These are phyloP conservation scores for Conomelus anceps DNA, from an alignment of 2,888 invertebrate species.

Conservation along the genomic window DNA sequence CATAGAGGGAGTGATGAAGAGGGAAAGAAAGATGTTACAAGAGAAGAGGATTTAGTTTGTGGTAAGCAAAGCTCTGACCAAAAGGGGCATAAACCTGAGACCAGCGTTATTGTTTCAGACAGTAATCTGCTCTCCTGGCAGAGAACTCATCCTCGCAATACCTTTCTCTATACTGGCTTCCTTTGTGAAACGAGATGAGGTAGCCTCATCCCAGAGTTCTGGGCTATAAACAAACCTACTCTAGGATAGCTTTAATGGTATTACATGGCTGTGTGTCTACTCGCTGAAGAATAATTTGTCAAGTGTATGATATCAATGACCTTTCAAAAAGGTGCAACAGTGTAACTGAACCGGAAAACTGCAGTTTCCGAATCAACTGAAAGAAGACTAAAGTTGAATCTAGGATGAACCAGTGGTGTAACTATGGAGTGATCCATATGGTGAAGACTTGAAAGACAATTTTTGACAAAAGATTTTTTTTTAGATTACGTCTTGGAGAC, in stretches of 20 bases:
- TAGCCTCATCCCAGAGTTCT: not conserved
- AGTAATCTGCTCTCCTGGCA: not conserved
- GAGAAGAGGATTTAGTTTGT: not conserved
- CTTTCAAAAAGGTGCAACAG: not conserved
- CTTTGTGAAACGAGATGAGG: not conserved
- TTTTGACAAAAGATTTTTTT: too few relatives aligned
- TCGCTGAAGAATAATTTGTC: not conserved
- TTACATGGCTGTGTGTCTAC: not conserved
- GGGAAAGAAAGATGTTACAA: not conserved
- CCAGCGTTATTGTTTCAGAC: not conserved
- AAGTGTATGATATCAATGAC: not conserved
- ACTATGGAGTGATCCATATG: too few relatives aligned
- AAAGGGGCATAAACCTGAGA: not conserved
- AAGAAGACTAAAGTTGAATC: too few relatives aligned
- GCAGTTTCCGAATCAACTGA: too few relatives aligned
- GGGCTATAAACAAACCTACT: not conserved
- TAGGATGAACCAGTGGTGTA: too few relatives aligned
- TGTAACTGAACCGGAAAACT: too few relatives aligned
- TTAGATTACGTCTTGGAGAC: too few relatives aligned
- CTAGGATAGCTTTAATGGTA: not conserved
- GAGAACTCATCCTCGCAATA: not conserved
- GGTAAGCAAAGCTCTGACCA: not conserved
- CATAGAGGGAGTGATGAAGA: constrained; percentile 3
- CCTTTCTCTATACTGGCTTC: not conserved
- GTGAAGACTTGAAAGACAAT: too few relatives aligned